Base-by-base conservation (phyloP, 2,888 invertebrate genomes). In the Ophion ellenae region DNA sequence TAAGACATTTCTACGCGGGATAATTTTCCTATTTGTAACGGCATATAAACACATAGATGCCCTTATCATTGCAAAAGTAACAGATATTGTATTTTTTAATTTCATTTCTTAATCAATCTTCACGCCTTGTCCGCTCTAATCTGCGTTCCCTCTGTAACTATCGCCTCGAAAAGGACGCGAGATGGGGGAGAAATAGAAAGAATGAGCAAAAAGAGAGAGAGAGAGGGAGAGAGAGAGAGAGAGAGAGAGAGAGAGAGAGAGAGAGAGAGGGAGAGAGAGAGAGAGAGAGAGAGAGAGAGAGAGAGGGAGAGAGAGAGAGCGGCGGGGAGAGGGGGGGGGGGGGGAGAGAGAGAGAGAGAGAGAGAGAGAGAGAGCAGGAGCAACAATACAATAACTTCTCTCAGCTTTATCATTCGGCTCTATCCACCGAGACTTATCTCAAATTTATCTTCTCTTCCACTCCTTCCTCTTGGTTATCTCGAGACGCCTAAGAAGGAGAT, bases 391-490 rank as follows among this genome's bases (percentile, higher is more conserved):
- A 66, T 59, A 67, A 81, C 73, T n/a, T 36, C 53, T 64, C 79
- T 80, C 64, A 64, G 64, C 64, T 82, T 85, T 85, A 85, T 85
- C 85, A 61, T 64, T 75, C 59, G 66, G 61, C 85, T 79, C 79
- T 85, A 85, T 85, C 82, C 79, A 36, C 75, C 75, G 32, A 69
- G 69, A 82, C 82, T 82, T 85, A 85, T 85, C 85, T 70, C 70
- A 20, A 40, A 53, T 79, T 82, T 85, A 85, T 85, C 85, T 82
- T 53, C 57, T 85, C 85, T 36, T 64, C 9, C 63, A 47, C 69
- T 20, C 74, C 78, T 79, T 70, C 45, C 36, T n/a, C 32, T 61
- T 59, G 61, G 32, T 82, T 85, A 85, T 85, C 75, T 82, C 64
- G 70, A 79, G 70, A 67, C 75, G 75, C 66, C 66, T 69, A 70